Evolutionary conservation across 2,113 vertebrate genomes (phyloP).

Genomic region (Nannobrachium achirus): DNA sequence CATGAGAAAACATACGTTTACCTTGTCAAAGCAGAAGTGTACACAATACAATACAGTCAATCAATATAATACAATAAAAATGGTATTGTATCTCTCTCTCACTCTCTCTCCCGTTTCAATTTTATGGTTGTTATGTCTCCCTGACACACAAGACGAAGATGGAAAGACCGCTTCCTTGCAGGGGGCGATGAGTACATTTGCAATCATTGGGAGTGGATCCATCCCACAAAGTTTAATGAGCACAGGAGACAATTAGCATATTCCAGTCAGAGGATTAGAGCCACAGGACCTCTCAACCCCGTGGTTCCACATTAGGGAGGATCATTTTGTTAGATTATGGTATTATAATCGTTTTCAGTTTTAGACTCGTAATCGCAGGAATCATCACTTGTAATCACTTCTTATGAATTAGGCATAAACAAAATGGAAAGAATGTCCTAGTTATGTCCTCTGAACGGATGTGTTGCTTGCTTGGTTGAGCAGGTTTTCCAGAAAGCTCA

Average conservation of each 20-base stretch:
- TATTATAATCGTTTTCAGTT: not conserved
- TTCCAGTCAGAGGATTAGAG: not conserved
- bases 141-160: not conserved
- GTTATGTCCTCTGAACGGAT: no score
- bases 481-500: not conserved
- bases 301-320: constrained; percentile 2
- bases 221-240: constrained; percentile 14
- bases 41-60: no score
- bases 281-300: not conserved
- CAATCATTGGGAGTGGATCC: constrained; percentile 4
- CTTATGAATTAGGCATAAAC: not conserved
- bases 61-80: no score
- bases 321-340: constrained; percentile 14
- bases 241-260: not conserved
- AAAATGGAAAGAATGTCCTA: no score
- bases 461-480: no score
- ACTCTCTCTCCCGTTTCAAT: not conserved
- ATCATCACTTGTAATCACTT: not conserved
- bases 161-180: not conserved
- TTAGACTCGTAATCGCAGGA: constrained; percentile 14
- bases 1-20: no score
- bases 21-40: no score
- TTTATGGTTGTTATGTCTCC: no score
- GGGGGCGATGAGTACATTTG: not conserved
- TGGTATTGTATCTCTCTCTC: not conserved